Conservation (phyloP, 2,888 invertebrate genomes). For the Agapostemon virescens region DNA sequence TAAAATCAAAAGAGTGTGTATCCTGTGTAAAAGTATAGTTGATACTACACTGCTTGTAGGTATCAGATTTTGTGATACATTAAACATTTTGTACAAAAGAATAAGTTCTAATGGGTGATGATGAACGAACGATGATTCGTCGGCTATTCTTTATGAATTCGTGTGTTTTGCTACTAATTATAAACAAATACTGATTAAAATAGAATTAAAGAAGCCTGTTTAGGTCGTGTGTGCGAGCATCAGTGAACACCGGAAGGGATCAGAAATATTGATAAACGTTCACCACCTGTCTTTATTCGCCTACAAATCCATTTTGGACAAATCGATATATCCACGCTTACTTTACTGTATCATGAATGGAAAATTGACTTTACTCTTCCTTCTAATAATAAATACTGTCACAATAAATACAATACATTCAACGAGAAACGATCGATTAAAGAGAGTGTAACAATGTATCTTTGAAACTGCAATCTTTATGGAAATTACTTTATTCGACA, state of each 20-base stretch:
- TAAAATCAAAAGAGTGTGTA: conserved; percentile 33
- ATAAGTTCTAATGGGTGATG: conserved; percentile 11
- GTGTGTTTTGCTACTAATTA: conserved; percentile 41
- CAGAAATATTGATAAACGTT: neutral
- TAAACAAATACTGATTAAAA: conserved; percentile 21
- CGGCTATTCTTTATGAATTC: conserved; percentile 14
- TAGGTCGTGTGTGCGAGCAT: conserved; percentile 19
- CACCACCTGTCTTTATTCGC: conserved; percentile 15
- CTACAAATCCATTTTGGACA: conserved; percentile 22
- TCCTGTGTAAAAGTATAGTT: conserved; percentile 41
- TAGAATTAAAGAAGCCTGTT: conserved; percentile 7
- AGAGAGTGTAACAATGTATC: conserved; percentile 6
- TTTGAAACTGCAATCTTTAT: conserved; percentile 23
- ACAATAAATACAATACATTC: conserved; percentile 25
- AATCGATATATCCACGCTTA: conserved; percentile 20
- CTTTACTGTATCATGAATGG: conserved; percentile 28
- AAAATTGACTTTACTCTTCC: conserved; percentile 32
- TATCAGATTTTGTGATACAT: conserved; percentile 51
- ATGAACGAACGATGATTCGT: conserved; percentile 10
- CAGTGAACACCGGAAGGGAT: conserved; percentile 1
- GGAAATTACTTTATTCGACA: conserved; percentile 32
- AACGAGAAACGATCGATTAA: conserved; percentile 15
- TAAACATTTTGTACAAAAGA: conserved; percentile 47
- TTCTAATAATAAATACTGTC: conserved; percentile 20
- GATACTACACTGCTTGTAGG: conserved; percentile 44